Evolutionary conservation across 2,797 vertebrate genomes (phyloP).

Genomic region (Gymnoscopelus braueri): DNA sequence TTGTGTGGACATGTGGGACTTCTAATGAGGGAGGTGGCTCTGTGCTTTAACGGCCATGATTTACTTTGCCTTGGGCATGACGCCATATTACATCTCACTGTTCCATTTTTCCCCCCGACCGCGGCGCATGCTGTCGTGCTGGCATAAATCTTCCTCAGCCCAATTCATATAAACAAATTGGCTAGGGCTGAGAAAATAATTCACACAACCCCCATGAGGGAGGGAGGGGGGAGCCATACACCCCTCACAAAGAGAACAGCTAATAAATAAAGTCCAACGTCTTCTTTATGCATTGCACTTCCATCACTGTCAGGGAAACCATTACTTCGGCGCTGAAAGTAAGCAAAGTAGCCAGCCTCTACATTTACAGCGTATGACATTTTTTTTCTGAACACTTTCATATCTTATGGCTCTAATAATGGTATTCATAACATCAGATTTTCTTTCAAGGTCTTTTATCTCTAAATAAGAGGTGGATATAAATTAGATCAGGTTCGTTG

Average conservation of each 20-base stretch:
- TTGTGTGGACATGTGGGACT: slow-evolving; percentile 26
- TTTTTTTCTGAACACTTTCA: slow-evolving; percentile 17
- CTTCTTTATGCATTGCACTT: slow-evolving; percentile 49
- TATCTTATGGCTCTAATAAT: neutral
- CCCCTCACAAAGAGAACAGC: slow-evolving; percentile 29
- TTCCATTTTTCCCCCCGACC: slow-evolving; percentile 45
- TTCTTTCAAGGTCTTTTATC: slow-evolving; percentile 1
- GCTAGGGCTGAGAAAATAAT: slow-evolving; percentile 51
- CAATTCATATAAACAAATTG: slow-evolving; percentile 70
- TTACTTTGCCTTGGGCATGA: slow-evolving; percentile 54
- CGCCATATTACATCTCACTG: slow-evolving; percentile 65
- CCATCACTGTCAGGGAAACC: slow-evolving; percentile 59
- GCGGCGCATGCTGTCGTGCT: slow-evolving; percentile 26
- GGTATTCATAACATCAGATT: slow-evolving; percentile 6
- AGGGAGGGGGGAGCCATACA: slow-evolving; percentile 27
- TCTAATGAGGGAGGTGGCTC: slow-evolving; percentile 47
- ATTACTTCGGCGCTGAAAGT: slow-evolving; percentile 38
- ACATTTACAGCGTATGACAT: slow-evolving; percentile 32
- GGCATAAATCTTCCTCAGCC: slow-evolving; percentile 66
- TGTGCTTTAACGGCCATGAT: slow-evolving; percentile 54
- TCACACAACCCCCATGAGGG: slow-evolving; percentile 34
- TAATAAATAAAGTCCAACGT: slow-evolving; percentile 59
- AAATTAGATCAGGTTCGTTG: neutral
- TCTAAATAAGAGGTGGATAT: neutral
- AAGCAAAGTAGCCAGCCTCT: slow-evolving; percentile 30